Evolutionary conservation across 2,888 invertebrate species (phyloP), one percentile per base, ranked within the genome.

Genomic region (Coenonympha arcania): DNA sequence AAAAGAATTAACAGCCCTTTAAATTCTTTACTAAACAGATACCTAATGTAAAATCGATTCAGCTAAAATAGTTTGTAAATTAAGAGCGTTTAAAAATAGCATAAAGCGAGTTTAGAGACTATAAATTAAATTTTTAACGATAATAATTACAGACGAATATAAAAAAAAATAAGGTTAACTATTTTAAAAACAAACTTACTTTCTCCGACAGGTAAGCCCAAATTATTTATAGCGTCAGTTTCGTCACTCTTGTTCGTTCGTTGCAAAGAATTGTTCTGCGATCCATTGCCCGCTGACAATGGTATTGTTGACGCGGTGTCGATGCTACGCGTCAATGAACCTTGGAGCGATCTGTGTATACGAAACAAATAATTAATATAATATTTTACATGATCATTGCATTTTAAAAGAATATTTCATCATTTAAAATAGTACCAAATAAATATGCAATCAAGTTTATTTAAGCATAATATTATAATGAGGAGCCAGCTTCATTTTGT

Each of bases 281-380:
- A 86, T 55, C 69, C 76, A 63, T 79, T 82, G 62, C 82, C 77
- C 5, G 70, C 71, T 31, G 81, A 84, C 62, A 84, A 56, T 1
- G 84, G 86, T 0, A 84, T 60, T 24, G 86, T 86, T 5, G 86
- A 86, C 9, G 84, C 70, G 1, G 85, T 85, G 62, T 86, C 86
- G 50, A 85, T 85, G 55, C 84, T 84, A 22, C 85, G 77, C 55
- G 86, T 85, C 63, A 86, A 56, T 59, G 85, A 85, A 41, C 84
- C 85, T 75, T 85, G 86, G 13, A 79, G 75, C 0, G 85, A 85
- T 57, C 85, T 85, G 64, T 18, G 3, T 30, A 11, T 20, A 40
- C 36, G 11, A 6, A 18, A n/a, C 37, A 20, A 28, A 8, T 11
- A 6, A 6, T 13, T n/a, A 34, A 2, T 24, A 34, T 11, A 30